Percentiles rank a stretch among this genome's conserved stretches.
Evolutionary conservation across 2,888 invertebrate species (phyloP).

Genomic region (Hecatera dysodea): DNA sequence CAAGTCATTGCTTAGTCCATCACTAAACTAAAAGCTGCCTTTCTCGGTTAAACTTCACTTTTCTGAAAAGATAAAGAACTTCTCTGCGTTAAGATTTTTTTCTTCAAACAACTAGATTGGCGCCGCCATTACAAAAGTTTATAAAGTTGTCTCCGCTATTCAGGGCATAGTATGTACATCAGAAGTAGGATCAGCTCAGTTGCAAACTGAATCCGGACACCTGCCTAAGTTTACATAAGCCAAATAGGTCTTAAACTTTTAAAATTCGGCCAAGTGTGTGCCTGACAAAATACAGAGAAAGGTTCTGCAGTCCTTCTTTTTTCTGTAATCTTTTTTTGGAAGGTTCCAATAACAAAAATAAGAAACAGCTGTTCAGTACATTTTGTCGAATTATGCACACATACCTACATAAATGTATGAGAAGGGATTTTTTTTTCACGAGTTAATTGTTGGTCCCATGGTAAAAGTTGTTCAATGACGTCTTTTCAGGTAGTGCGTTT

Average conservation of each 20-base stretch:
- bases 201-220: conserved; percentile 30
- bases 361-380: no score
- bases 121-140: conserved; percentile 18
- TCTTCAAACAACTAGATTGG: conserved; percentile 7
- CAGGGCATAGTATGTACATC: conserved; percentile 7
- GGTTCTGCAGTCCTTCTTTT: neutral
- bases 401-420: no score
- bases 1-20: neutral
- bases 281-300: neutral
- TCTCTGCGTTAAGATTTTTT: conserved; percentile 1
- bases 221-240: conserved; percentile 34
- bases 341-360: no score
- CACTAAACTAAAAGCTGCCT: conserved; percentile 2
- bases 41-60: conserved; percentile 16
- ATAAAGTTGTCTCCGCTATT: conserved; percentile 12
- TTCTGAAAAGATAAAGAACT: conserved; percentile 19
- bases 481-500: no score
- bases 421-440: no score
- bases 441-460: no score
- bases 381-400: no score
- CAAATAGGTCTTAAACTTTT: conserved; percentile 23
- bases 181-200: conserved; percentile 13
- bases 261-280: neutral
- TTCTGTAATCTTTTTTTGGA: no score
- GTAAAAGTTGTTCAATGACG: no score